Conservation (phyloP, 2,113 vertebrate genomes). For the Saccopteryx leptura region DNA sequence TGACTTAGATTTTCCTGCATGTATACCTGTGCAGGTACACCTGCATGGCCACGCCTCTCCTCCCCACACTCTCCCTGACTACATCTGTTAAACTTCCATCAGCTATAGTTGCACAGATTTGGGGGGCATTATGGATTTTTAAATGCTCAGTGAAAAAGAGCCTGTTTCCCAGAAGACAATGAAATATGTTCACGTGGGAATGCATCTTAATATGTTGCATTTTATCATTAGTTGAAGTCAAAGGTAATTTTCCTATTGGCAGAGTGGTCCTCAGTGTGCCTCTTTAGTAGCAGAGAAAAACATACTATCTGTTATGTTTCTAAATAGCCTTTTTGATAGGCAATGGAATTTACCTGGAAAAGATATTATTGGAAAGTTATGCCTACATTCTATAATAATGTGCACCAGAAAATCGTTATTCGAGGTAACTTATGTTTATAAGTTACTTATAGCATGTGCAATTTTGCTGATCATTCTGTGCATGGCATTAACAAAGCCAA, state of each 20-base stretch:
- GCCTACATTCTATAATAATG: not conserved
- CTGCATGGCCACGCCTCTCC: not conserved
- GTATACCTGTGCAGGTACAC: too few species aligned
- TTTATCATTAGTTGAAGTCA: slow-evolving; percentile 57
- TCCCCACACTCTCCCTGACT: not conserved
- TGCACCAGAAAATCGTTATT: not conserved
- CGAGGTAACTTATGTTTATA: not conserved
- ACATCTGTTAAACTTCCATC: not conserved
- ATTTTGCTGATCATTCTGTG: not conserved
- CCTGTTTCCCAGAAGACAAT: not conserved
- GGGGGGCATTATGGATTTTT: not conserved
- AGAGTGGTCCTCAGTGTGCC: not conserved
- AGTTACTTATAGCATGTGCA: not conserved
- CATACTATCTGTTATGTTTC: not conserved
- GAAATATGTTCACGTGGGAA: not conserved
- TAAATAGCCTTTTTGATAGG: slow-evolving; percentile 22
- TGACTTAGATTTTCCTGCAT: not conserved
- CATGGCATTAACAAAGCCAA: not conserved
- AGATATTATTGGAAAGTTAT: not conserved
- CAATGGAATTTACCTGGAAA: slow-evolving; percentile 28
- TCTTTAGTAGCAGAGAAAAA: slow-evolving; percentile 51
- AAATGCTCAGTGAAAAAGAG: not conserved
- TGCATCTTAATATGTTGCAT: not conserved
- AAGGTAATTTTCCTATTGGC: slow-evolving; percentile 49
- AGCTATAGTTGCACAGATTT: not conserved